Evolutionary conservation across 1,140 invertebrate genomes (phyloP), one percentile per base, ranked within the genome.

Genomic region (Meloidogyne floridensis): DNA sequence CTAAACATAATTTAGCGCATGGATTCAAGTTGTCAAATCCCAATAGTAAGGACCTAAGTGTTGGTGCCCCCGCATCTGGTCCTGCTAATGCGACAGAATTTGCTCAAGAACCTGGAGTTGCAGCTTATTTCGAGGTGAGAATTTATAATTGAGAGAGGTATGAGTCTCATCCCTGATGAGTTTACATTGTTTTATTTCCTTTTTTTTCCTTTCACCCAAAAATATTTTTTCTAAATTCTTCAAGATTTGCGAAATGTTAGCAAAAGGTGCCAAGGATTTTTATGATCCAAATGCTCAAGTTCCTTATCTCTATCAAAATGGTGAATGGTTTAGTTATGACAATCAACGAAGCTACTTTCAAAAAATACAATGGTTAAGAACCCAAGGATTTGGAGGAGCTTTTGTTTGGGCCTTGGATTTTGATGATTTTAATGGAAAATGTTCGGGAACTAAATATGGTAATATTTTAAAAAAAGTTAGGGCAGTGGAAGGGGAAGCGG

Each of bases 331-430:
- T n/a, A 95, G 95, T 9, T 96, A 96, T 87, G 95, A 96, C 90
- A 95, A 96, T 87, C 94, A 95, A 87, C 92, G 93, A 84, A 85
- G 83, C n/a, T 53, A 83, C 43, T 72, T 69, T n/a, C 7, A 59
- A n/a, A 85, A 85, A 95, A 95, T 95, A 92, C 93, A 94, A 73
- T 98, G 95, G 95, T 92, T 98, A 54, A 95, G 95, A 87, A 93
- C 94, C 59, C 94, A 94, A 76, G 94, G 94, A 11, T 96, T 94
- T 87, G 96, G 93, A 47, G 97, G 97, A 7, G 95, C 95, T 32
- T 97, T 97, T 95, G 94, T 96, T 0, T 98, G 96, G 96, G 95
- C 95, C 0, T 92, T 98, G 0, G 96, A 98, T 87, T 96, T 98
- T 94, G 96, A 97, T 83, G 96, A 97, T 90, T 97, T 97, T 89